Evolutionary conservation across 2,888 invertebrate genomes (phyloP).

Genomic region (Gari tellinella): DNA sequence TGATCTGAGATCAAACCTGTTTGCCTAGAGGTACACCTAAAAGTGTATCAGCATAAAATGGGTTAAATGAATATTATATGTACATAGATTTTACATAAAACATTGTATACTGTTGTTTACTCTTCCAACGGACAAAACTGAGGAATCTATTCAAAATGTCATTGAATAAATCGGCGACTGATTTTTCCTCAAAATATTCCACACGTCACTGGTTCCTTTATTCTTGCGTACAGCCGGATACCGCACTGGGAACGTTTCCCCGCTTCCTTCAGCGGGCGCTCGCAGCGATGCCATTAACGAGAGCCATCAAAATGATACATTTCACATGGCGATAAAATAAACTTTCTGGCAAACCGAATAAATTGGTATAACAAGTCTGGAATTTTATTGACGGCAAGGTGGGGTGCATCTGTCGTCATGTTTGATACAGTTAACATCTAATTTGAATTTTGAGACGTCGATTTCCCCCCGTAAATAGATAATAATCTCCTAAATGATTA

Average conservation of each 20-base stretch:
- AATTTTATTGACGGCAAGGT: slow-evolving; percentile 55
- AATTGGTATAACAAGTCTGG: slow-evolving; percentile 52
- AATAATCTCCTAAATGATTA: slow-evolving; percentile 51
- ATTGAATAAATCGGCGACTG: too few species aligned
- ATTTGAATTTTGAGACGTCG: slow-evolving; percentile 52
- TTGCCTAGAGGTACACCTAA: too few species aligned
- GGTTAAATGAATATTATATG: too few species aligned
- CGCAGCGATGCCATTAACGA: background rate
- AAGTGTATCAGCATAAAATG: too few species aligned
- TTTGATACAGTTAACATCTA: slow-evolving; percentile 39
- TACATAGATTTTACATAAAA: too few species aligned
- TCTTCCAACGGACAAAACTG: too few species aligned
- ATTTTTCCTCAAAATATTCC: too few species aligned
- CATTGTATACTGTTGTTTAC: too few species aligned
- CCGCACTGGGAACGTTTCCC: background rate
- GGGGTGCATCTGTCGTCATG: slow-evolving; percentile 44
- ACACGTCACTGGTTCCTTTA: too few species aligned
- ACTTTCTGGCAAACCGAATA: slow-evolving; percentile 44
- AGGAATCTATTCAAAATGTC: too few species aligned
- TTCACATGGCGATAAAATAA: slow-evolving; percentile 63
- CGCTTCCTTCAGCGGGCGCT: background rate
- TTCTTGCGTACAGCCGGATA: too few species aligned
- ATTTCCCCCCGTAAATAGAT: slow-evolving; percentile 54
- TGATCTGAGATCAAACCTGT: too few species aligned
- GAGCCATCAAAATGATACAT: slow-evolving; percentile 49